Conservation (phyloP, 2,888 invertebrate species). For the Melinaea menophilus region DNA sequence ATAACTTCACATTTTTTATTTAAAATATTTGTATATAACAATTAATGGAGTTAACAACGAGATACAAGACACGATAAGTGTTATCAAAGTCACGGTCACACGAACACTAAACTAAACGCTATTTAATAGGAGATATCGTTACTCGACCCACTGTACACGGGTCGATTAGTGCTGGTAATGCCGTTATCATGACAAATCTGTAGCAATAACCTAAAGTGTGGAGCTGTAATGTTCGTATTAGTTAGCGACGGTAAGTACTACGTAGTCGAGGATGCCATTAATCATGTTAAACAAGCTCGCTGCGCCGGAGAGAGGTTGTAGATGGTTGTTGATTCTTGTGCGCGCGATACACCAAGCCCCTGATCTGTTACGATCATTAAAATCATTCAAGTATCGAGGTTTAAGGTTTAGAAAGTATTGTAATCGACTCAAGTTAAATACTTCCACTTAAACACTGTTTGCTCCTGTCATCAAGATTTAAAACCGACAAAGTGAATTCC, state of each 20-base stretch:
- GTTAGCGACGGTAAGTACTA: slow-evolving; percentile 37
- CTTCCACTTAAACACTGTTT: neutral
- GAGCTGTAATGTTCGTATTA: slow-evolving; percentile 41
- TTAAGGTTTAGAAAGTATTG: too few relatives aligned
- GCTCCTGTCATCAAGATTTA: slow-evolving; percentile 1
- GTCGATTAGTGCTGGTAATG: slow-evolving; percentile 16
- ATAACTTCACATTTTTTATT: too few relatives aligned
- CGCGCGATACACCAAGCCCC: neutral
- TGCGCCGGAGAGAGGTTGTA: neutral
- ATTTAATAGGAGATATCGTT: neutral
- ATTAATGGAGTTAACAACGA: too few relatives aligned
- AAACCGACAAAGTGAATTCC: neutral
- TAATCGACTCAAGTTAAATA: too few relatives aligned
- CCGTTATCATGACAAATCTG: slow-evolving; percentile 42
- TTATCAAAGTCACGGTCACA: neutral
- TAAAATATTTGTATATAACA: too few relatives aligned
- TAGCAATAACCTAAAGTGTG: slow-evolving; percentile 32
- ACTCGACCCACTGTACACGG: neutral
- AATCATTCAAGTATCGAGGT: too few relatives aligned
- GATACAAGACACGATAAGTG: neutral
- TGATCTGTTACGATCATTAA: too few relatives aligned
- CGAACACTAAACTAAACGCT: neutral
- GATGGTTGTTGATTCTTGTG: neutral
- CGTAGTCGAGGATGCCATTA: slow-evolving; percentile 37
- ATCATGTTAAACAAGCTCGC: slow-evolving; percentile 27